Base-by-base conservation (phyloP, 2,113 vertebrate species). In the Paraplagusia blochii region DNA sequence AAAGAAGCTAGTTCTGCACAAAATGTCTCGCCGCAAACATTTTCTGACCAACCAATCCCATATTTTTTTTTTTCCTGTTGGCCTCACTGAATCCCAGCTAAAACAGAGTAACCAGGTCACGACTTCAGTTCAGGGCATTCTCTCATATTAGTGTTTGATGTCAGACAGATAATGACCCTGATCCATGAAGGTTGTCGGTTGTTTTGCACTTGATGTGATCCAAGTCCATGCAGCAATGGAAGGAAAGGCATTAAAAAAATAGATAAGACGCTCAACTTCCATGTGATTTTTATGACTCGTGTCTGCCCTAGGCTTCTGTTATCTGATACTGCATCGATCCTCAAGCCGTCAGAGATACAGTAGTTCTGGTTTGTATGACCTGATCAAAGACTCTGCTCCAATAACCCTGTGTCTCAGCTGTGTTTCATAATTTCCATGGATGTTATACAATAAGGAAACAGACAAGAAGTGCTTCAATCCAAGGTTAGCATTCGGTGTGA, bases 241-340 rank as follows among this genome's bases (percentile, higher is more conserved):
- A 9, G 15, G 29, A 42, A 33, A 44, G 22, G 44, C 43, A 53
- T 39, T 16, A 19, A 45, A 51, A 60, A 18, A 2, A 14, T 15
- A 9, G 39, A 22, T 36, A 13, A 1, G 19, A 29, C 2, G 4
- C 11, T 42, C 55, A 44, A 36, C 44, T 1, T 39, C 17, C 43
- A 44, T 44, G 39, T 50, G 53, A 13, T 19, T 9, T 3, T 64
- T 40, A 46, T 45, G 39, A 29, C 15, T 11, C 15, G 17, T 18
- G n/a, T 47, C 33, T 3, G 1, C 66, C 63, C 79, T 72, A 48
- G 35, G 44, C 78, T 79, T 76, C 49, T 71, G 80, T 62, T 62
- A 77, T 81, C 57, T 58, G 79, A 79, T 47, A 67, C 56, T 0
- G 5, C 70, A 86, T 84, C 57, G 75, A 83, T 84, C 68, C 52